Base-by-base conservation (phyloP, 2,888 invertebrate species). In the Apodemia zela region DNA sequence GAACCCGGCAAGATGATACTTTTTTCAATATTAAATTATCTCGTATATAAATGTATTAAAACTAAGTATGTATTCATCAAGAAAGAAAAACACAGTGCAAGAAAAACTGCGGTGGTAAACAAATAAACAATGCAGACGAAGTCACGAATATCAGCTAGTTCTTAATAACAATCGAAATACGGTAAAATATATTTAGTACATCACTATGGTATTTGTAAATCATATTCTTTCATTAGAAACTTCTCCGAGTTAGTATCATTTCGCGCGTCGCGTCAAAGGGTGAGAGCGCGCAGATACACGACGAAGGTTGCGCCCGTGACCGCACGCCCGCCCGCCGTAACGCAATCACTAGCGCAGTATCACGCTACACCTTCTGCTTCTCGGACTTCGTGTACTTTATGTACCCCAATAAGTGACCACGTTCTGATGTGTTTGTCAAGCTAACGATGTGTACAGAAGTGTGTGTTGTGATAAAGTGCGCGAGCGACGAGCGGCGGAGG, bases 221-320 rank as follows among this genome's bases (percentile, higher is more conserved):
- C 38, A 38, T 13, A 38, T 38, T 35, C 38, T 38, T 38, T 38
- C 38, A 38, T 38, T 38, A 11, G 13, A 51, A 51, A 11, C 13
- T 11, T 18, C 10, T 21, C 21, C 18, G 51, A 51, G 60, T 47
- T 57, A 25, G 8, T n/a, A 47, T 54, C 15, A n/a, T 38, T 38
- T 38, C 38, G 47, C 65, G 65, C 69, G 68, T 63, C 71, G 73
- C 86, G 83, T 81, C 84, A 82, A 78, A 79, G 89, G 87, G 87
- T 85, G 84, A 85, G 84, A 84, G 81, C 84, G 84, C 77, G 71
- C 82, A 83, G 81, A 79, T 49, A 17, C 49, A 18, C 49, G 81
- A 76, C 82, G 85, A 90, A 89, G 90, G 89, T 89, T 89, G 87
- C 84, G 90, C 88, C 89, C 89, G 84, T 89, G 89, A 89, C 89